Evolutionary conservation across 2,888 invertebrate species (phyloP), one percentile per base, ranked within the genome.

Genomic region (Nomada lathburiana): DNA sequence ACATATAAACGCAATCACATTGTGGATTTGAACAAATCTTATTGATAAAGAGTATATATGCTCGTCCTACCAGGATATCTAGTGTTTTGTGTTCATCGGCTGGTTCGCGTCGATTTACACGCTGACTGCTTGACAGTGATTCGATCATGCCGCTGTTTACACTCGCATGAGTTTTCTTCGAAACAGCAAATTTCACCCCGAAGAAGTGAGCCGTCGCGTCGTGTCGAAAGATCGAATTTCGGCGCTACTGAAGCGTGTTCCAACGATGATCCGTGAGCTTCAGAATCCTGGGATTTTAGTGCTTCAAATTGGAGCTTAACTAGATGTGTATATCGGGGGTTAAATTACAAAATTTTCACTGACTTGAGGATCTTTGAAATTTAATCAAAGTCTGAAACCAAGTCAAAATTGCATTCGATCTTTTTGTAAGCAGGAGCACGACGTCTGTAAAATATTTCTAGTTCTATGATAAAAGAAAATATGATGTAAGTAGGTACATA

Each of bases 11-110:
- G 26, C 57, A 2, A 26, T 18, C 60, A 36, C 0, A 9, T 59
- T 50, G 57, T n/a, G 63, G 74, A 59, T 73, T 71, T 65, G 82
- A 83, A 36, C 36, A 36, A 36, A 36, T 36, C 36, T 36, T 36
- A 36, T 36, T 7, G 7, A 36, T 36, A 36, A 36, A 36, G 36
- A 36, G 7, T 36, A 36, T 36, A 36, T 36, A 36, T 36, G 36
- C 36, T 36, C 52, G 20, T 29, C 23, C n/a, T 65, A 47, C 42
- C 29, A 23, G n/a, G 23, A 52, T 59, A 63, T 18, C 63, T 67
- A 11, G 64, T 64, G 42, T 80, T 75, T 65, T 23, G 71, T 69
- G 53, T 75, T 65, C 67, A 74, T 70, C 63, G 57, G 20, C 71
- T 65, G 73, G 36, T 70, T 64, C 13, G 16, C 57, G 64, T 26